These are phyloP conservation scores for Resseliella maxima DNA, from an alignment of 2,888 invertebrate species.

Conservation along the genomic window DNA sequence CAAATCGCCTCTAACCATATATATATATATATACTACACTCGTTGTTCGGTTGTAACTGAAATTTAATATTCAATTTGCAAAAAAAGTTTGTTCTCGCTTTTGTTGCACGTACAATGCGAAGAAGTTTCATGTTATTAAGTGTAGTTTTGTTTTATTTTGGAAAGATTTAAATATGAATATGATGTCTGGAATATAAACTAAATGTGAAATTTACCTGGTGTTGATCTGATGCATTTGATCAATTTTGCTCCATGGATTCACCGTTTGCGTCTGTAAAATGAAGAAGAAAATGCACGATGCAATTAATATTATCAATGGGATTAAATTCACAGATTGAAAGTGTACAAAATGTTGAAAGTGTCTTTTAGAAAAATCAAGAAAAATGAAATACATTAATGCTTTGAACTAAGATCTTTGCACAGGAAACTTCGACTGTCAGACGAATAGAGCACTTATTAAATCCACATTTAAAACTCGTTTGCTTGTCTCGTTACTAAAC, in stretches of 20 bases:
- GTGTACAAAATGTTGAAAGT: neutral
- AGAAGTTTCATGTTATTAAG: too few relatives aligned
- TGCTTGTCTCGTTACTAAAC: neutral
- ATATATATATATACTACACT: too few relatives aligned
- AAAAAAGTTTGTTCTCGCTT: too few relatives aligned
- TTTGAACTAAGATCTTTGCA: neutral
- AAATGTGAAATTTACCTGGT: constrained; percentile 31
- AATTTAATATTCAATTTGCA: too few relatives aligned
- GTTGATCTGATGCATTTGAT: neutral
- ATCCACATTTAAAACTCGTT: neutral
- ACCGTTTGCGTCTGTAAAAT: neutral
- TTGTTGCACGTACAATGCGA: too few relatives aligned
- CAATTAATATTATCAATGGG: neutral
- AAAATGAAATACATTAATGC: neutral
- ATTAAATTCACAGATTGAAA: neutral
- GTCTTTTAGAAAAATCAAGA: neutral
- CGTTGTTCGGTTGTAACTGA: neutral
- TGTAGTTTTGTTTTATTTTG: too few relatives aligned
- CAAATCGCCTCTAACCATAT: neutral
- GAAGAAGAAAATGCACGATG: neutral
- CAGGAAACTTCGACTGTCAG: neutral
- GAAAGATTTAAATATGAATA: too few relatives aligned
- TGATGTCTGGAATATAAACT: neutral
- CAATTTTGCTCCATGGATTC: neutral
- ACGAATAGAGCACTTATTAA: neutral